Evolutionary conservation across 2,113 vertebrate genomes (phyloP), one percentile per base, ranked within the genome.

Genomic region (Oxyura jamaicensis): DNA sequence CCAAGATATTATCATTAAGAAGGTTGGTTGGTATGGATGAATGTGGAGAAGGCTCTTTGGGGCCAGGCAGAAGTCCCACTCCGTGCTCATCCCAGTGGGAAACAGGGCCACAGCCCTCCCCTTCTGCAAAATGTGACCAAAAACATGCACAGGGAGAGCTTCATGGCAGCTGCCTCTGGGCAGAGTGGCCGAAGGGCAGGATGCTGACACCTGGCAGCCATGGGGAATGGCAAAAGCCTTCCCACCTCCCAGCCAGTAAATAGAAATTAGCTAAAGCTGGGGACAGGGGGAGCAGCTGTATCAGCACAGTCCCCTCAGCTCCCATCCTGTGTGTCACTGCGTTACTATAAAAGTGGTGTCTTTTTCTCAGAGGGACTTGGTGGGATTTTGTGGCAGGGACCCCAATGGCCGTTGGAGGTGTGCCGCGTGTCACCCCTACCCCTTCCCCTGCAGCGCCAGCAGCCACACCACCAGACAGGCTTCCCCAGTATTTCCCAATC

Each of bases 71-170:
- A 74, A 72, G 17, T 84, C 48, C 60, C 31, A 75, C 29, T 22
- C 28, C 7, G 0, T 3, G 0, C 36, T 78, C n/a, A 18, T 11
- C 52, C 13, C 53, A 35, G 11, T 1, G 0, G 0, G 7, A 10
- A 29, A 19, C 9, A 41, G 56, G 71, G 21, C 6, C 67, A 66
- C 72, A 77, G 36, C 28, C 3, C 10, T 62, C 14, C 2, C 0
- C 10, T n/a, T 36, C 14, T 53, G 9, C 3, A n/a, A 41, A 48
- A 36, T 39, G 46, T 22, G 20, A 48, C 46, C 46, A 21, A 21
- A 48, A 48, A 21, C 10, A 11, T 48, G 22, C 22, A 31, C 3
- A 25, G 13, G 42, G 48, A 31, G 62, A 46, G 25, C n/a, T 72
- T 42, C 41, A 19, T 3, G 1, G 41, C 52, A 78, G 35, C 41